Evolutionary conservation across 2,113 vertebrate genomes (phyloP).

Genomic region (Paradisaea rubra): DNA sequence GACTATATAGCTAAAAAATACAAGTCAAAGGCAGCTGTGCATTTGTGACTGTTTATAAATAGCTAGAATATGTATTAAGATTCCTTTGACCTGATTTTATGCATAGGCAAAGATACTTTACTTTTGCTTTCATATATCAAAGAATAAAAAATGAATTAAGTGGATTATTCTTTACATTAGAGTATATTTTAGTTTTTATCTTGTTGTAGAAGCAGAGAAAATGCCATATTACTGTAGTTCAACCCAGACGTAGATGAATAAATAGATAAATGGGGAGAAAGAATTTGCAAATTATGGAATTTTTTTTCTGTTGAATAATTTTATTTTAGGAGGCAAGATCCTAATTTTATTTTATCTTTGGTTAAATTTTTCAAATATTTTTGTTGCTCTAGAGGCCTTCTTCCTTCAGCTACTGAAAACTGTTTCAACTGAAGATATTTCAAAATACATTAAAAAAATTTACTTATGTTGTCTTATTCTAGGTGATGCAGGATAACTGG

Average conservation of each 20-base stretch:
- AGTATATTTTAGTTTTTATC: background rate
- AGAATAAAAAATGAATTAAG: fast-evolving
- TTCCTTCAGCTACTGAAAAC: background rate
- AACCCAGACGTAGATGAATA: background rate
- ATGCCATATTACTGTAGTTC: background rate
- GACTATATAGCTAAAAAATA: background rate
- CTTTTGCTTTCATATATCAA: background rate
- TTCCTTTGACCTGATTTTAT: background rate
- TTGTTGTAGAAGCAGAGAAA: background rate
- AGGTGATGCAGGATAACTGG: background rate
- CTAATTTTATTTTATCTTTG: background rate
- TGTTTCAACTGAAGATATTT: background rate
- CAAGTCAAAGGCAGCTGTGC: background rate
- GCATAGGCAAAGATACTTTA: background rate
- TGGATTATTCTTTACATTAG: background rate
- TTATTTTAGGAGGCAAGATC: background rate
- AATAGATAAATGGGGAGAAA: background rate
- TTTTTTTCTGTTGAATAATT: background rate
- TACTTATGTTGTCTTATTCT: background rate
- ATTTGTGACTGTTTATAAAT: background rate
- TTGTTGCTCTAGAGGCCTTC: background rate
- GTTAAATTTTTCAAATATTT: background rate
- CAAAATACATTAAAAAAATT: background rate
- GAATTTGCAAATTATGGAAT: background rate
- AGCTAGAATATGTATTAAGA: background rate